These are phyloP conservation scores for Fregetta grallaria DNA, from an alignment of 2,113 vertebrate species.

Conservation along the genomic window DNA sequence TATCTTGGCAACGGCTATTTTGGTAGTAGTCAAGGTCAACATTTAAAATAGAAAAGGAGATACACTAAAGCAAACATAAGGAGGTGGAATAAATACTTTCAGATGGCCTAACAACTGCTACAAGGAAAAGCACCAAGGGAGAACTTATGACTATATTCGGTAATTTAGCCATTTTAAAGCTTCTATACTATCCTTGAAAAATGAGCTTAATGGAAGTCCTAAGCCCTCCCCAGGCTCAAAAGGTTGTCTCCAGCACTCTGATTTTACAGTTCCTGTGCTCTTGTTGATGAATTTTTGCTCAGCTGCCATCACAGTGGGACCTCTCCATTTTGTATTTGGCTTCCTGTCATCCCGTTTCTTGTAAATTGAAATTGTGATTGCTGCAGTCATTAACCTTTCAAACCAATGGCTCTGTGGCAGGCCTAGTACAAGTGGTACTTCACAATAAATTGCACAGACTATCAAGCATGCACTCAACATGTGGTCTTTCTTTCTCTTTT, in stretches of 20 bases:
- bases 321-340: slow-evolving; percentile 33
- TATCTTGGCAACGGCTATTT: neutral
- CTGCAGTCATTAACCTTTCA: slow-evolving; percentile 60
- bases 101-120: neutral
- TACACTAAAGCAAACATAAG: neutral
- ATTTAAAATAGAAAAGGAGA: neutral
- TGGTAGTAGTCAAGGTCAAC: neutral
- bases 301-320: slow-evolving; percentile 9
- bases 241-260: neutral
- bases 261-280: neutral
- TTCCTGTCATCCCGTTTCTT: slow-evolving; percentile 49
- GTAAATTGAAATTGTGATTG: slow-evolving; percentile 62
- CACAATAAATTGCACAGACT: slow-evolving; percentile 50
- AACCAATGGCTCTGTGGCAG: slow-evolving; percentile 41
- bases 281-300: slow-evolving; percentile 17
- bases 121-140: neutral
- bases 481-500: slow-evolving; percentile 16
- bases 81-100: neutral
- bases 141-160: neutral
- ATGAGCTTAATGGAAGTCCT: neutral
- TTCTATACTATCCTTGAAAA: neutral
- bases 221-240: neutral
- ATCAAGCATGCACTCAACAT: neutral
- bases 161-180: neutral
- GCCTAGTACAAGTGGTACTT: slow-evolving; percentile 58